Base-by-base conservation (phyloP, 2,113 vertebrate genomes). In the Phaethon lepturus region DNA sequence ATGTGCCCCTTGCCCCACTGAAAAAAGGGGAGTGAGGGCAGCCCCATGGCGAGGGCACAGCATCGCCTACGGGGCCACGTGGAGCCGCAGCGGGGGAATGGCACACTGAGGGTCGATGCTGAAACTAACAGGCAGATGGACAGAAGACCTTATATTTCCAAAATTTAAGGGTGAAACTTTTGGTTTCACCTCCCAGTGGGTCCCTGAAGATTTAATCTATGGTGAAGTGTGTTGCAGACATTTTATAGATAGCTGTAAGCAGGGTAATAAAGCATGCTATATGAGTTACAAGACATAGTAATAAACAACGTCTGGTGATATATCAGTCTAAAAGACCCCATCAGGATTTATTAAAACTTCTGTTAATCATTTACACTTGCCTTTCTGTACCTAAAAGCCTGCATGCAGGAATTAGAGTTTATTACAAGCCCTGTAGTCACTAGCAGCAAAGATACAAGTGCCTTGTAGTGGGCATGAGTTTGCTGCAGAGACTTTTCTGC, bases 321-420 rank as follows among this genome's bases (percentile, higher is more conserved):
- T 73, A 49, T 79, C 3, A 9, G 47, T 75, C 82, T 82, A 26
- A 83, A 95, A 83, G 75, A 91, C 40, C 35, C 79, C 59, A 77
- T 90, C 62, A 95, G 83, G 50, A 80, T 96, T 95, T 90, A 95
- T 92, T 94, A 92, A 92, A 95, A 95, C 72, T 92, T 83, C 50
- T 80, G 83, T 79, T 95, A 86, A 92, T 93, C 75, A 55, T 67
- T 13, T n/a, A 33, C 77, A n/a, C n/a, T 66, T 35, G 44, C 56
- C 25, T 88, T 88, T 93, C 47, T 87, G 40, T 52, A 50, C 63
- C 63, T 58, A 63, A 73, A 69, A 86, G 42, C 62, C 60, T 79
- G 52, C 0, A 1, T 80, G 58, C 49, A 79, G 58, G 56, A 88
- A 38, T 42, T 31, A 16, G 11, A 17, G 23, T 82, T 94, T 93